A percentile compares a stretch with the other conserved stretches of the same genome.
Conservation (phyloP, 1,140 invertebrate species). For the Ruditapes philippinarum region DNA sequence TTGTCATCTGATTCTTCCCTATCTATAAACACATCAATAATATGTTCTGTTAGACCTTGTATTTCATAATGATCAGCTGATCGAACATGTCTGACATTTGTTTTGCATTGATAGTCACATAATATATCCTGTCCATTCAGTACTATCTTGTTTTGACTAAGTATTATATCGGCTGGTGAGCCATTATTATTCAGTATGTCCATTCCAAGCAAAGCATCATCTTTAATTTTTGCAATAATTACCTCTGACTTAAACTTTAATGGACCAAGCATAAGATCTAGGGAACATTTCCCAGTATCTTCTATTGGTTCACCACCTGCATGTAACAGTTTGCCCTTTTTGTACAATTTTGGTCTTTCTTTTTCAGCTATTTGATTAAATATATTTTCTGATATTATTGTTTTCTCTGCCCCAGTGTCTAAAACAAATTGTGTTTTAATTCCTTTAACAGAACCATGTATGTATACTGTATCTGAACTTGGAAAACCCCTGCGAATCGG, state of each 20-base stretch:
- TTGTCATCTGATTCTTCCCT: not conserved
- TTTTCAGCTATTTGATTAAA: slow-evolving; percentile 34
- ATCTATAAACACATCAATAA: not conserved
- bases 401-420: slow-evolving; percentile 32
- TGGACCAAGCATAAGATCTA: slow-evolving; percentile 29
- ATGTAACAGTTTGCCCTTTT: slow-evolving; percentile 6
- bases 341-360: not conserved
- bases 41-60: not conserved
- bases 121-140: not conserved
- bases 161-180: no score
- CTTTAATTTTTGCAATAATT: slow-evolving; percentile 67
- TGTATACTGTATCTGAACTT: slow-evolving; percentile 20
- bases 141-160: no score
- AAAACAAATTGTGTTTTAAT: not conserved
- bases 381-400: slow-evolving; percentile 50
- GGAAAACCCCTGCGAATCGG: no score
- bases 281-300: slow-evolving; percentile 27
- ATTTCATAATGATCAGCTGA: not conserved
- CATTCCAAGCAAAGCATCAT: slow-evolving; percentile 59
- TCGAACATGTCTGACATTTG: not conserved
- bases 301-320: slow-evolving; percentile 24
- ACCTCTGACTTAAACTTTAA: slow-evolving; percentile 22
- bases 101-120: not conserved
- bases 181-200: slow-evolving; percentile 13
- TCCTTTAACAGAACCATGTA: slow-evolving; percentile 5